Evolutionary conservation across 2,113 vertebrate genomes (phyloP), one percentile per base, ranked within the genome.

Genomic region (Lycocorax pyrrhopterus): DNA sequence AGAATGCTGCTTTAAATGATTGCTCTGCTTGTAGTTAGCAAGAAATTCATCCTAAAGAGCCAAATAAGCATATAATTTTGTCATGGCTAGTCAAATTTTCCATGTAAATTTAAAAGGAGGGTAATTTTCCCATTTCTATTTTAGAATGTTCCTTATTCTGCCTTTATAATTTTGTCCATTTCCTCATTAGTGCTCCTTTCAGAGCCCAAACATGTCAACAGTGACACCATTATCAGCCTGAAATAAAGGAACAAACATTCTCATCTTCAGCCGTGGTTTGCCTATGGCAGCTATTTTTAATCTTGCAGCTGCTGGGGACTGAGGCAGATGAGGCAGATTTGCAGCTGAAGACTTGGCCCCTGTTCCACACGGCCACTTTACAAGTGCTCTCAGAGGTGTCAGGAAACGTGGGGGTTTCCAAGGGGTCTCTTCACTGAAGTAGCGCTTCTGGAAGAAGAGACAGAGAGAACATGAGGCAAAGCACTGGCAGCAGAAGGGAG

Each of bases 121-220:
- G 22, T 90, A 91, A 91, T 76, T 82, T 82, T 83, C 74, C 68
- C 17, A 27, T 87, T 94, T 77, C 87, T 86, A 75, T 97, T 96
- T 96, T 94, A 91, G 84, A 95, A 80, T 55, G 68, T 84, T 80
- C 80, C 35, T 68, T 79, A 74, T 72, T 78, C 93, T 73, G 60
- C 79, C 75, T 91, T 93, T 83, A 60, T 84, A 77, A 87, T 93
- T 93, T 59, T 58, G 69, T 93, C 71, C 77, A 87, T 94, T 95
- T 95, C 93, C 93, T 96, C 91, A 84, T 87, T 87, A 84, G 81
- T 67, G n/a, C 66, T 95, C 75, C 41, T 95, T 96, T 95, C 91
- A 96, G 78, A 94, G 84, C 81, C 91, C 74, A 91, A 79, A 93
- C 86, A 93, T 95, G 81, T 81, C 82, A 89, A 92, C 91, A 95